Evolutionary conservation across 2,888 invertebrate species (phyloP), one percentile per base, ranked within the genome.

Genomic region (Noctuana brunneofusca): DNA sequence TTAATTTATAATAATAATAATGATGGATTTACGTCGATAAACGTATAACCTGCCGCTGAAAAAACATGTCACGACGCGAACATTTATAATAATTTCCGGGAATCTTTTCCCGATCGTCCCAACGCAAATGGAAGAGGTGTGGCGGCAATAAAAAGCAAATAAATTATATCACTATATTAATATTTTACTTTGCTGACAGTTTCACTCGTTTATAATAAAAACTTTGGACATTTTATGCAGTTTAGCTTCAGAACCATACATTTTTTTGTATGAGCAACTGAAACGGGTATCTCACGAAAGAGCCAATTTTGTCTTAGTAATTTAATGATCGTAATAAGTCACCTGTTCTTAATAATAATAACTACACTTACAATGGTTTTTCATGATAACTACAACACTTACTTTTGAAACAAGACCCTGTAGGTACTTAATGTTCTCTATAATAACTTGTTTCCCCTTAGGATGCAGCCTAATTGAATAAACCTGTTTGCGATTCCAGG

Each of bases 401-500:
- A 32, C 12, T n/a, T n/a, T n/a, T n/a, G n/a, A n/a, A n/a, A n/a
- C n/a, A n/a, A n/a, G n/a, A n/a, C n/a, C n/a, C n/a, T n/a, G n/a
- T n/a, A n/a, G n/a, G n/a, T n/a, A n/a, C n/a, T n/a, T n/a, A n/a
- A n/a, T n/a, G 14, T 11, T 11, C 57, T 48, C 48, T n/a, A 57
- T 35, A 22, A 57, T 27, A 32, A 35, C 57, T 57, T 12, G 46
- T 18, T 48, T 57, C 56, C 48, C 14, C 48, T 14, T 12, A 32
- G 46, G 32, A 22, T 32, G 30, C 57, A 48, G 57, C 71, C 77
- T 85, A 86, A 88, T 87, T 84, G 80, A 84, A 88, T 86, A 83
- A 86, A 80, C 78, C 80, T 83, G 79, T 79, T 87, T 82, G 79
- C 77, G 83, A 85, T 82, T 84, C 82, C 76, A 75, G 73, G 72